A percentile compares a stretch with the other conserved stretches of the same genome.
These are phyloP conservation scores for Acrocera orbiculus DNA, from an alignment of 2,888 invertebrate species.

Conservation along the genomic window DNA sequence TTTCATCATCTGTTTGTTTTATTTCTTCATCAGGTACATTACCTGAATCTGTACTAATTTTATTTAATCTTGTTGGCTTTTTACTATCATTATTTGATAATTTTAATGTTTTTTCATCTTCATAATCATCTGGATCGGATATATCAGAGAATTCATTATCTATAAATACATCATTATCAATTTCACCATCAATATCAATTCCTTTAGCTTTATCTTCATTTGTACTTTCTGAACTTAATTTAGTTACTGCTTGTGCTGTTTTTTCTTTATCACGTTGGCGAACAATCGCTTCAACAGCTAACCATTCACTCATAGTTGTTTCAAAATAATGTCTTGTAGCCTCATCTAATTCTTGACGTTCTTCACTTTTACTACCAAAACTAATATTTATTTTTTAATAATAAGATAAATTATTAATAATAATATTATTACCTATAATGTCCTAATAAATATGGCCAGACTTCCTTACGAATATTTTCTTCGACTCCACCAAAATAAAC, in stretches of 20 bases:
- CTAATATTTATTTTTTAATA: too few relatives aligned
- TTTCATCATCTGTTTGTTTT: conserved; percentile 28
- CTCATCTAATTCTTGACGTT: conserved; percentile 45
- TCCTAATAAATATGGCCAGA: conserved; percentile 79
- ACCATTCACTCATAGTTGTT: conserved; percentile 87
- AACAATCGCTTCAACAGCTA: conserved; percentile 86
- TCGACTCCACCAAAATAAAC: conserved; percentile 79
- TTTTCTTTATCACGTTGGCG: conserved; percentile 63
- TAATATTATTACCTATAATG: conserved; percentile 47
- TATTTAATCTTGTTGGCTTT: conserved; percentile 25
- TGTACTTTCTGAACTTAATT: conserved; percentile 60
- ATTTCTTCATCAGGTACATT: conserved; percentile 30
- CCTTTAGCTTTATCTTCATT: conserved; percentile 38
- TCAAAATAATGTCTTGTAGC: conserved; percentile 63
- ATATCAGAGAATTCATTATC: conserved; percentile 37
- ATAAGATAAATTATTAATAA: not conserved
- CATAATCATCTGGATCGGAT: conserved; percentile 32
- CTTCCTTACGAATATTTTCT: conserved; percentile 55
- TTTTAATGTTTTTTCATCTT: conserved; percentile 18
- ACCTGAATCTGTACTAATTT: conserved; percentile 30
- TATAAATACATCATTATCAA: conserved; percentile 37
- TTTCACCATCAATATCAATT: conserved; percentile 36
- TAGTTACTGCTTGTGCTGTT: conserved; percentile 69
- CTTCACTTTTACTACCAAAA: conserved; percentile 51
- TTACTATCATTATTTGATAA: not conserved